These are phyloP conservation scores for Oreotragus oreotragus DNA, from an alignment of 2,113 vertebrate species.

Conservation along the genomic window DNA sequence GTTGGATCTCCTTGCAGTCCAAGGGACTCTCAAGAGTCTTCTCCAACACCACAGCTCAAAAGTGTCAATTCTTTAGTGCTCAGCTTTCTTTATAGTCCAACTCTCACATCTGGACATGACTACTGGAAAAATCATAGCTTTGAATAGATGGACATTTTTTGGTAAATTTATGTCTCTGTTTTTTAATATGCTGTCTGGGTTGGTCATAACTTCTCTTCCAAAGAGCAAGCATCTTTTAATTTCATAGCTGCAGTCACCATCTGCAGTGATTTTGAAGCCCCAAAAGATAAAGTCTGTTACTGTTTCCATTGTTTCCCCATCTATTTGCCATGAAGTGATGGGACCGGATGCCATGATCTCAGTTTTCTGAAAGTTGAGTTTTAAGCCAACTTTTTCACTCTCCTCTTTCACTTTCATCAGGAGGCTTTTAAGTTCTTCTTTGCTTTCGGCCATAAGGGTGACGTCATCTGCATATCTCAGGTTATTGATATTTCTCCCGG, in stretches of 20 bases:
- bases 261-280: not conserved
- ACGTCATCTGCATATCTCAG: not conserved
- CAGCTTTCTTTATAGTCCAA: not conserved
- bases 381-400: not conserved
- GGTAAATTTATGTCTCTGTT: not conserved
- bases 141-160: not conserved
- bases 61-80: not conserved
- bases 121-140: not conserved
- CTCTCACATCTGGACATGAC: not conserved
- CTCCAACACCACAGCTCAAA: not conserved
- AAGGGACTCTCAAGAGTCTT: not conserved
- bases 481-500: not conserved
- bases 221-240: not conserved
- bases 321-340: not conserved
- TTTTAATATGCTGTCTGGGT: not conserved
- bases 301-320: not conserved
- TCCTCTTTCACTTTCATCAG: not conserved
- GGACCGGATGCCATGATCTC: not conserved
- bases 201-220: not conserved
- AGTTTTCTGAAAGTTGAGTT: not conserved
- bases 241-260: too few species aligned
- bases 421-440: not conserved
- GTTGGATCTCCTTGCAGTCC: not conserved
- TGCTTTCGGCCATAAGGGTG: rapidly evolving
- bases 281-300: not conserved